phyloP scores from a whole-genome alignment of 2,113 vertebrate genomes.

The Hylia prasina region DNA sequence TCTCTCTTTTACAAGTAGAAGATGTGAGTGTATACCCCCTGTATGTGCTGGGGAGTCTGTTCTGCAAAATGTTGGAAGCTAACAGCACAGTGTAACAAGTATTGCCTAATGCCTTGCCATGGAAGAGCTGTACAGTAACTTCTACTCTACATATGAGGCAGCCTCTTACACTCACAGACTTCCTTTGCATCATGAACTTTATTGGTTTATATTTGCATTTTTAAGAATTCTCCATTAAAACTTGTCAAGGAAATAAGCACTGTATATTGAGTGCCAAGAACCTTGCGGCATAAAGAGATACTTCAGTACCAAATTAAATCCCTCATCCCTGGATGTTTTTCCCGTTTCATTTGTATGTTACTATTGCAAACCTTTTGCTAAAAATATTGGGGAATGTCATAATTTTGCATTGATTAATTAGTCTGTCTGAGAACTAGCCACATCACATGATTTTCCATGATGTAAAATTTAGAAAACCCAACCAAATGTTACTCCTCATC shows the following conservation, averaged over 20 bases:
- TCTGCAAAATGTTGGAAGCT: background rate
- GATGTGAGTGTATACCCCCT: background rate
- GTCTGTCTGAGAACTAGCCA: background rate
- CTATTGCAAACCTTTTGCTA: background rate
- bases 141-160: background rate
- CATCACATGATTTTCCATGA: background rate
- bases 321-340: background rate
- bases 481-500: background rate
- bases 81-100: background rate
- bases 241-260: background rate
- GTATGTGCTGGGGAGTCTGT: background rate
- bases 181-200: background rate
- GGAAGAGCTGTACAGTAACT: background rate
- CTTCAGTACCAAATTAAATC: background rate
- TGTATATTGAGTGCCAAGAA: background rate
- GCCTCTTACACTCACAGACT: background rate
- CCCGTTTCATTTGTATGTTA: background rate
- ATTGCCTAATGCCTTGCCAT: background rate
- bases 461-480: background rate
- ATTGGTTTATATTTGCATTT: background rate
- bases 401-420: background rate
- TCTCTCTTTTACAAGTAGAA: background rate
- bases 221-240: background rate
- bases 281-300: background rate
- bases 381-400: background rate